Evolutionary conservation across 2,888 invertebrate species (phyloP).

Genomic region (Nomada ferruginata): DNA sequence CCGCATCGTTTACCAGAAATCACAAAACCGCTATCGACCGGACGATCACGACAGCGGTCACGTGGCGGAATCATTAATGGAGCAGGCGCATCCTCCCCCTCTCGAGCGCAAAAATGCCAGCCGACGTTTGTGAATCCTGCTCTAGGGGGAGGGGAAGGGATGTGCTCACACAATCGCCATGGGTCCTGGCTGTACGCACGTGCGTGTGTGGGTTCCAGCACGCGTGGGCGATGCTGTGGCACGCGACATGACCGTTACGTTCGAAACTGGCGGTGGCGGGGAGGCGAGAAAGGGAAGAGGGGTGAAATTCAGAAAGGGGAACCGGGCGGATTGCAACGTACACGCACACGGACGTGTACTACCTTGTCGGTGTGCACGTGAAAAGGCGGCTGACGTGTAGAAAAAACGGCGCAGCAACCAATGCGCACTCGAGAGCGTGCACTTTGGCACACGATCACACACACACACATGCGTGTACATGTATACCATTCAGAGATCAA

Average conservation of each 20-base stretch:
- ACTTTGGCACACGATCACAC: constrained; percentile 12
- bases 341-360: constrained; percentile 1
- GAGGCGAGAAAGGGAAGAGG: constrained; percentile 71
- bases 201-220: constrained; percentile 76
- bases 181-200: constrained; percentile 34
- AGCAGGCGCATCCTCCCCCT: constrained; percentile 27
- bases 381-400: constrained; percentile 56
- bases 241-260: constrained; percentile 84
- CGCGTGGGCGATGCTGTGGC: constrained; percentile 84
- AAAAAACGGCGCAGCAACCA: constrained; percentile 52
- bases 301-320: constrained; percentile 74
- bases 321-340: constrained; percentile 65
- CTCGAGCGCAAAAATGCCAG: constrained; percentile 60
- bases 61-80: constrained; percentile 55
- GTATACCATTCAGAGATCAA: neutral
- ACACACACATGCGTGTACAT: neutral
- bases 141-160: constrained; percentile 32
- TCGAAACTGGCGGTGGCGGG: constrained; percentile 76
- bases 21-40: constrained; percentile 30
- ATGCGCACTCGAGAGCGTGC: constrained; percentile 45
- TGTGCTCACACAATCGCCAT: constrained; percentile 38
- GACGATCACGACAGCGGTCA: constrained; percentile 36
- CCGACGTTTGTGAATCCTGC: constrained; percentile 48
- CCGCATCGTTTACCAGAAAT: constrained; percentile 9
- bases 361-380: constrained; percentile 35